phyloP scores from a whole-genome alignment of 2,113 vertebrate genomes.

The Nanorana parkeri region DNA sequence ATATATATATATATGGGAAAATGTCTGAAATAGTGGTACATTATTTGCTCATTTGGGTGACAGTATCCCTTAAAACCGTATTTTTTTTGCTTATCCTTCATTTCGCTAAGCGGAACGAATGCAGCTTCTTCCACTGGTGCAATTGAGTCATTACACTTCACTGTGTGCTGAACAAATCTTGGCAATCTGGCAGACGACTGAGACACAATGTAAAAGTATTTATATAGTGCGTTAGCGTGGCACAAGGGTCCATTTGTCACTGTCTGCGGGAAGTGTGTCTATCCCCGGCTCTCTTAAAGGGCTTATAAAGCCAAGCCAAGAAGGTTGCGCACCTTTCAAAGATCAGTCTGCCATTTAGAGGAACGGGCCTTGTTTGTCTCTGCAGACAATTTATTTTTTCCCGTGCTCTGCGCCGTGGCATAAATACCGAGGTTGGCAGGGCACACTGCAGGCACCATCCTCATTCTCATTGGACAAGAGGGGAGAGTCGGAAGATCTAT shows the following conservation, averaged over 20 bases:
- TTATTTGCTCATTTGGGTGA: too few species aligned
- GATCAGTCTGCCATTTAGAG: slow-evolving; percentile 54
- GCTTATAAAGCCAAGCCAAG: slow-evolving; percentile 51
- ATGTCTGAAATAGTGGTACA: too few species aligned
- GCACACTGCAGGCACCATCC: neutral
- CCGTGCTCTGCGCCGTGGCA: slow-evolving; percentile 10
- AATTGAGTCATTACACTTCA: slow-evolving; percentile 56
- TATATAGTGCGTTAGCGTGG: slow-evolving; percentile 51
- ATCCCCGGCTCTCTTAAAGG: slow-evolving; percentile 50
- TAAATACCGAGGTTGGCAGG: slow-evolving; percentile 29
- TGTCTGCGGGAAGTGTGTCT: slow-evolving; percentile 56
- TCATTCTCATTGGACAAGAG: neutral
- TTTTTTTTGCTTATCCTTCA: neutral
- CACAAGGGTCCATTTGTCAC: slow-evolving; percentile 51
- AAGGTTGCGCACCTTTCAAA: slow-evolving; percentile 50
- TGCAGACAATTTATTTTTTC: slow-evolving; percentile 50
- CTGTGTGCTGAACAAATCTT: slow-evolving; percentile 55
- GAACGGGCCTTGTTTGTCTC: slow-evolving; percentile 52
- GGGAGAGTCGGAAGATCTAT: neutral
- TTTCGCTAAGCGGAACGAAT: slow-evolving; percentile 38
- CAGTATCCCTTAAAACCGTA: too few species aligned
- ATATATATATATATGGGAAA: too few species aligned
- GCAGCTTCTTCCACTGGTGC: slow-evolving; percentile 12
- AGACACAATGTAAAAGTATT: slow-evolving; percentile 54
- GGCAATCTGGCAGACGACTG: slow-evolving; percentile 49